Evolutionary conservation across 2,888 invertebrate species (phyloP), one percentile per base, ranked within the genome.

Genomic region (Papilio elwesi): DNA sequence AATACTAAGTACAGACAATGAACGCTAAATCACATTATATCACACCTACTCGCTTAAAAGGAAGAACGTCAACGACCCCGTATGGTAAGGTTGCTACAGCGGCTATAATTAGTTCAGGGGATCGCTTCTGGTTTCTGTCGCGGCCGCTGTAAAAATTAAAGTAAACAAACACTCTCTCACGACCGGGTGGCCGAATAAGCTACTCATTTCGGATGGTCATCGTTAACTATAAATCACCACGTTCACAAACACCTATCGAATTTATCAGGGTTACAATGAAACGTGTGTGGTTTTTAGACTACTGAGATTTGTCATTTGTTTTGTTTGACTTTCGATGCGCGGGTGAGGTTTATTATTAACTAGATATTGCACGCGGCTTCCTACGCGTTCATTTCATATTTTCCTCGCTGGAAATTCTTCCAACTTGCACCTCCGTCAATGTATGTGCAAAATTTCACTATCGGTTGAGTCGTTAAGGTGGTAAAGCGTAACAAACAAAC

Each of bases 91-190:
- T 89, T 91, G 87, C 86, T 78, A 82, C 85, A 83, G 80, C 76
- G 76, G 87, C 91, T 92, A 93, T 88, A 88, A 90, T 90, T 92
- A 93, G 87, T 82, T 72, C 73, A 76, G 74, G 74, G 74, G 77
- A 80, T 79, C 87, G 87, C 90, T 89, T 92, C 92, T 93, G 92
- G 92, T 91, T 92, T 89, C 82, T 92, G 92, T 92, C 92, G 92
- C 83, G 92, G 91, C 89, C 83, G 92, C 90, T 90, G 91, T 92
- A 92, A 92, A 92, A 92, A 92, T 88, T 91, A 86, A 91, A 77
- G 89, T 92, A 92, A 92, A 92, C 92, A 92, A 91, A 90, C 85
- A 90, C 81, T 83, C 87, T 91, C 90, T 86, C 90, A 90, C 90
- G 88, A 88, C 81, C 86, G 92, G 92, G 92, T 92, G 92, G 92